Evolutionary conservation across 2,113 vertebrate genomes (phyloP).

Genomic region (Euleptes europaea): DNA sequence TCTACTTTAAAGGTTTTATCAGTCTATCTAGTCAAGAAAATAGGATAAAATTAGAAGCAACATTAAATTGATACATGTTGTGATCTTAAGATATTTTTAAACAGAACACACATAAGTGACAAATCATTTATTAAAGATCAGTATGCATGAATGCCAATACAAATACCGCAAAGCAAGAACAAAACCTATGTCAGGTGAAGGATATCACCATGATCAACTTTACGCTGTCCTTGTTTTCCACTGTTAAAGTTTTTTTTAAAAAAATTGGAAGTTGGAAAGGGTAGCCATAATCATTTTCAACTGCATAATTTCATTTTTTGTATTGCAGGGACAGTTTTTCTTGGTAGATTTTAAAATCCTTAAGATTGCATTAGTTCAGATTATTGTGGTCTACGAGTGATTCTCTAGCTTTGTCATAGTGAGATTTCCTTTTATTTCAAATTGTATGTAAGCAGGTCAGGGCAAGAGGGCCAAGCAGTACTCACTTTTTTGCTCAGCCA

Average conservation of each 20-base stretch:
- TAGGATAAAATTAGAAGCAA: neutral
- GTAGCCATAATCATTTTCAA: conserved; percentile 70
- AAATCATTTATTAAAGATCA: conserved; percentile 80
- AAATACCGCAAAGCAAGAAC: conserved; percentile 80
- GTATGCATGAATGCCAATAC: conserved; percentile 79
- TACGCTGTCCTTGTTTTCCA: conserved; percentile 75
- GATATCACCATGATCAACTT: conserved; percentile 77
- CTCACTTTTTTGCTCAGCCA: neutral
- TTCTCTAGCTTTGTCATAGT: neutral
- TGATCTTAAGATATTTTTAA: neutral
- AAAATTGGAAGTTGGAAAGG: conserved; percentile 68
- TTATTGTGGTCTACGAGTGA: neutral
- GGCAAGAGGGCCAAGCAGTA: neutral
- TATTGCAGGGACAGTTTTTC: neutral
- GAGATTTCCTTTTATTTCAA: neutral
- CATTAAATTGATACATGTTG: neutral
- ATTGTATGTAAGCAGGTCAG: too few species aligned
- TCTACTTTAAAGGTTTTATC: neutral
- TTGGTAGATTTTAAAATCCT: neutral
- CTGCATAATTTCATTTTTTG: neutral
- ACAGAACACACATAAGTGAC: neutral
- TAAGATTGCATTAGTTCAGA: neutral
- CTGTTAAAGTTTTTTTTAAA: conserved; percentile 70
- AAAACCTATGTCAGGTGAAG: conserved; percentile 77
- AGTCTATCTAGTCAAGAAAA: neutral